Conservation (phyloP, 2,113 vertebrate species). For the Sapajus apella region DNA sequence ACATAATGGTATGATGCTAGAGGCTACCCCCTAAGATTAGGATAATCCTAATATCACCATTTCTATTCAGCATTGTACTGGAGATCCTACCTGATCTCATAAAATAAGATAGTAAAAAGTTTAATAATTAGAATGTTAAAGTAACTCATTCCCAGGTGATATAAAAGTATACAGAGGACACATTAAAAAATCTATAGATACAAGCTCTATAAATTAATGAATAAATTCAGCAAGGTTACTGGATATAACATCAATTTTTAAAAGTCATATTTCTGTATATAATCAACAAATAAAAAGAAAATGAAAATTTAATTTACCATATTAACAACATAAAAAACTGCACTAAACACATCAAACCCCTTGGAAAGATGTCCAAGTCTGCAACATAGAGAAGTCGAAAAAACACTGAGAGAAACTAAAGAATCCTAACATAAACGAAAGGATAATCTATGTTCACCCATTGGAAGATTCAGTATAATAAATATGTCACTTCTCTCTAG, state of each 20-base stretch:
- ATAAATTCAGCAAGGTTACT: not conserved
- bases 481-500: constrained; percentile 16
- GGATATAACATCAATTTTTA: not conserved
- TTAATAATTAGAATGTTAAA: not conserved
- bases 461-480: not conserved
- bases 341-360: not conserved
- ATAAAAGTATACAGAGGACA: not conserved
- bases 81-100: not conserved
- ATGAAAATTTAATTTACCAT: not conserved
- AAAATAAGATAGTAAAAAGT: not conserved
- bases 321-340: not conserved
- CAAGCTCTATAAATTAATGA: not conserved
- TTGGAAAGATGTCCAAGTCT: not conserved
- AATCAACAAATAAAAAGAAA: not conserved
- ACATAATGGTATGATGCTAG: not conserved
- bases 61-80: not conserved
- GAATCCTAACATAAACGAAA: not conserved
- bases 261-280: not conserved
- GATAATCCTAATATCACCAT: not conserved
- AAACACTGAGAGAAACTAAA: not conserved
- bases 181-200: not conserved
- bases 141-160: not conserved
- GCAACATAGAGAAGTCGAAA: not conserved
- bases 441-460: not conserved
- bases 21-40: not conserved